Conservation (phyloP, 2,888 invertebrate species). For the Sicus ferrugineus region DNA sequence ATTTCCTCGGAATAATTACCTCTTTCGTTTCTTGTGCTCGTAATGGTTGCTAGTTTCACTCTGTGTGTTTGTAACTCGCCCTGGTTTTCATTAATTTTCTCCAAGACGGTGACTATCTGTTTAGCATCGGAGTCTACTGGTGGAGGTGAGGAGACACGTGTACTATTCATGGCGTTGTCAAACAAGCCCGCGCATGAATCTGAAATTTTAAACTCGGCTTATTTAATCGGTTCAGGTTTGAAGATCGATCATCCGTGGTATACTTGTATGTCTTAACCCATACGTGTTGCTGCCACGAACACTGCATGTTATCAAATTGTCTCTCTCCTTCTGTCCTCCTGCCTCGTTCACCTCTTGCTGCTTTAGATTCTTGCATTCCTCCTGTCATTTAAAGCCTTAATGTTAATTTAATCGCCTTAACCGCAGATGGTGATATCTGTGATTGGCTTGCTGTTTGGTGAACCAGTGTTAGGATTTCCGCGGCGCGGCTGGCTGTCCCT, state of each 20-base stretch:
- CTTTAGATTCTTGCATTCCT: no score
- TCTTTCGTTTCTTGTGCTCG: not conserved
- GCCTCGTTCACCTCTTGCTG: no score
- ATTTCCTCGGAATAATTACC: not conserved
- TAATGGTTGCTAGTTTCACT: not conserved
- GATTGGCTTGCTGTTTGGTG: not conserved
- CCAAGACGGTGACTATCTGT: not conserved
- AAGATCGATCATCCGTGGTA: not conserved
- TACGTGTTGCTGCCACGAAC: not conserved
- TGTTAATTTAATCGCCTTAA: not conserved
- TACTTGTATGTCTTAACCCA: not conserved
- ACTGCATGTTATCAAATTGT: no score
- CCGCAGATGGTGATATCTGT: not conserved
- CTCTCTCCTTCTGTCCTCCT: no score
- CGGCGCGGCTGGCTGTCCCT: not conserved
- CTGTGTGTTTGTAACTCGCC: not conserved
- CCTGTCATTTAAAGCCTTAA: no score
- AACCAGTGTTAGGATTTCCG: not conserved
- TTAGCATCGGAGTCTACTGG: not conserved
- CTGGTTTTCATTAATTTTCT: not conserved
- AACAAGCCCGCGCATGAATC: not conserved
- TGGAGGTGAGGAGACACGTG: no score
- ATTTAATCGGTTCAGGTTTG: not conserved
- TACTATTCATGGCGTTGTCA: not conserved
- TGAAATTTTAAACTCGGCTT: not conserved